phyloP scores from a whole-genome alignment of 2,113 vertebrate genomes.

The Oncorhynchus mykiss region DNA sequence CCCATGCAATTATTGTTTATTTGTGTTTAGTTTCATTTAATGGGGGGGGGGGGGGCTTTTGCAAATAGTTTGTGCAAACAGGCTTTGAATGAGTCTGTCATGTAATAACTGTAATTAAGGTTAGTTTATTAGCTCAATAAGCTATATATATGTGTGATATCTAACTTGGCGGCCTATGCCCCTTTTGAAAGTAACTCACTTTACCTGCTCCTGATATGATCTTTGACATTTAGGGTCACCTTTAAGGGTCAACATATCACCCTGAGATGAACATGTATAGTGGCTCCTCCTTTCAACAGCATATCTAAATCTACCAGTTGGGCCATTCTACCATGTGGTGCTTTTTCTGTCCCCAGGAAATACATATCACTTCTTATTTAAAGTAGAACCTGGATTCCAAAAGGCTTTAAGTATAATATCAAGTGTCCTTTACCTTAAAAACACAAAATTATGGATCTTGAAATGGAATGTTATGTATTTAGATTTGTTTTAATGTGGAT shows the following conservation, averaged over 20 bases:
- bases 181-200: conserved; percentile 47
- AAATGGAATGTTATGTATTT: too few relatives aligned
- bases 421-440: too few relatives aligned
- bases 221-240: conserved; percentile 17
- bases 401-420: too few relatives aligned
- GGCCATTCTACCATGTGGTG: too few relatives aligned
- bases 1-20: conserved; percentile 75
- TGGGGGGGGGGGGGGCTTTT: conserved; percentile 53
- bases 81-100: conserved; percentile 57
- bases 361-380: too few relatives aligned
- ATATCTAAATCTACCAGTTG: conserved; percentile 25
- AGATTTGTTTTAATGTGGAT: too few relatives aligned
- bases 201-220: conserved; percentile 40
- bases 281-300: background rate
- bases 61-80: conserved; percentile 66
- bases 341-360: too few relatives aligned
- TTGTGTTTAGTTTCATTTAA: conserved; percentile 80
- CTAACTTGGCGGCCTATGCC: background rate
- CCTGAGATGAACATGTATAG: background rate
- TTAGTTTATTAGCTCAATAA: conserved; percentile 55
- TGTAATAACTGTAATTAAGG: conserved; percentile 63
- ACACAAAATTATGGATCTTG: too few relatives aligned
- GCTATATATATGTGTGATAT: conserved; percentile 10
- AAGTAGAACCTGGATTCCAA: too few relatives aligned
- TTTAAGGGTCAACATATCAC: background rate